Evolutionary conservation across 2,797 vertebrate genomes (phyloP).

Genomic region (Craterocephalus amniculus): DNA sequence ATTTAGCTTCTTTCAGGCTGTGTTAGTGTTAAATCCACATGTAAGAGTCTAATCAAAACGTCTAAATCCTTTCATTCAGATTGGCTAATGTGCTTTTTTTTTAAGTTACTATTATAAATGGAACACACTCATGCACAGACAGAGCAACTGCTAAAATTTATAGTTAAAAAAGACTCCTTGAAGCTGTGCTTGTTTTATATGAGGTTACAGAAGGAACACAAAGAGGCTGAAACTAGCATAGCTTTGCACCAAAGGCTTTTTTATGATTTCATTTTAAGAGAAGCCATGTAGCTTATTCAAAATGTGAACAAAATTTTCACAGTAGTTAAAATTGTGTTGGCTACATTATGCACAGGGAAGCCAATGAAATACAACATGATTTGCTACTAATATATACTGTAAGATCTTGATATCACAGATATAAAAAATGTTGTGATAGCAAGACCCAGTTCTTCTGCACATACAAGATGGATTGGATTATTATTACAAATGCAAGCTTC

Average conservation of each 20-base stretch:
- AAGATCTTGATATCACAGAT: too few species aligned
- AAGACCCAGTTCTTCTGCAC: constrained; percentile 9
- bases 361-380: too few species aligned
- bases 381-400: neutral
- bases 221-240: neutral
- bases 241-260: neutral
- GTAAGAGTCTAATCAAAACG: constrained; percentile 28
- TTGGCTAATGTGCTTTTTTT: neutral
- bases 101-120: neutral
- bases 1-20: constrained; percentile 13
- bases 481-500: constrained; percentile 40
- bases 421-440: neutral
- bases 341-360: too few species aligned
- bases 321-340: too few species aligned
- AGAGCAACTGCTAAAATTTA: neutral
- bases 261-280: neutral
- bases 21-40: constrained; percentile 23
- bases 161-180: neutral
- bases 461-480: constrained; percentile 1
- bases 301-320: too few species aligned
- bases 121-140: neutral
- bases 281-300: too few species aligned
- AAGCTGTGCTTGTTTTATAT: neutral
- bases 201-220: neutral
- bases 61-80: constrained; percentile 22